Conservation (phyloP, 2,888 invertebrate genomes). For the Epinotia bilunana region DNA sequence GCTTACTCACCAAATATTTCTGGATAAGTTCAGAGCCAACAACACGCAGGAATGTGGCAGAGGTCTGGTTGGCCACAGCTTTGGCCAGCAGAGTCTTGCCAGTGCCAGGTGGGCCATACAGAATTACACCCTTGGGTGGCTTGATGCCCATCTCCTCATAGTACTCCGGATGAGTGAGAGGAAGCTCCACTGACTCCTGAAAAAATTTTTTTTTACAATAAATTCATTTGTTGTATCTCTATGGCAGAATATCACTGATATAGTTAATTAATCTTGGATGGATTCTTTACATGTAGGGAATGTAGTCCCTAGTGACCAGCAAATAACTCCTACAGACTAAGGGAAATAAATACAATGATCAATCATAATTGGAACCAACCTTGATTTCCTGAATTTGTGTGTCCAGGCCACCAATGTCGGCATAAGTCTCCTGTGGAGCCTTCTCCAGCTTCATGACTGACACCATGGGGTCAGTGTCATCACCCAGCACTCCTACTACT, state of each 20-base stretch:
- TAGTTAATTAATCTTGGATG: no score
- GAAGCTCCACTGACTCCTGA: slow-evolving; percentile 97
- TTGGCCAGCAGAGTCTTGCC: slow-evolving; percentile 99
- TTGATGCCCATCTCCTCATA: slow-evolving; percentile 99
- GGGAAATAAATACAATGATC: neutral
- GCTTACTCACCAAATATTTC: slow-evolving; percentile 92
- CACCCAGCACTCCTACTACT: slow-evolving; percentile 99
- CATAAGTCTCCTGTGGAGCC: slow-evolving; percentile 99
- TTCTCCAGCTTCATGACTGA: slow-evolving; percentile 99
- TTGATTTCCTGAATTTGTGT: slow-evolving; percentile 93
- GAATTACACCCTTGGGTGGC: slow-evolving; percentile 99
- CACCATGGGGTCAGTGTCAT: slow-evolving; percentile 99
- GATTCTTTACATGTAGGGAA: no score
- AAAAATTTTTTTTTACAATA: neutral
- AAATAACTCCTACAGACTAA: no score
- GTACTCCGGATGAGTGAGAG: slow-evolving; percentile 99
- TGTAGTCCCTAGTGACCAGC: no score
- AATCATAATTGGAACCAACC: slow-evolving; percentile 53
- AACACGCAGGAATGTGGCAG: slow-evolving; percentile 98
- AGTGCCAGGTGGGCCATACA: slow-evolving; percentile 99
- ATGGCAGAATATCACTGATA: no score
- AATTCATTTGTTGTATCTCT: no score
- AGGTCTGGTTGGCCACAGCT: slow-evolving; percentile 99
- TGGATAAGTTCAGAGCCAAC: slow-evolving; percentile 99
- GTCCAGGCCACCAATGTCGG: slow-evolving; percentile 98